Evolutionary conservation across 1,140 invertebrate genomes (phyloP).

Genomic region (Periplaneta americana): DNA sequence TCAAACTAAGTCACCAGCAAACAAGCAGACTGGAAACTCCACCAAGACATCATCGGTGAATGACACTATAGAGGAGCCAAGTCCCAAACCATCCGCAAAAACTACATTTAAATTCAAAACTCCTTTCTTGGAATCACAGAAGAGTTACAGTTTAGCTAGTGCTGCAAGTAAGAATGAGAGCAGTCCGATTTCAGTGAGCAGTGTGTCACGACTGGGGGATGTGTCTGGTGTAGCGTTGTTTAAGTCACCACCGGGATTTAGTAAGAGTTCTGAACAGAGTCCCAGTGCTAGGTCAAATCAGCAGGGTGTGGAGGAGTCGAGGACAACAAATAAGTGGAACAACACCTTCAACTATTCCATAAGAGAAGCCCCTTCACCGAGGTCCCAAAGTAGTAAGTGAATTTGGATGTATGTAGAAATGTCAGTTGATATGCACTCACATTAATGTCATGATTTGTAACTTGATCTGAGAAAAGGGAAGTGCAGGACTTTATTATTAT

Average conservation of each 20-base stretch:
- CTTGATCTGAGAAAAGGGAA: no score
- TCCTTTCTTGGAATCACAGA: background rate
- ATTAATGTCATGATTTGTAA: no score
- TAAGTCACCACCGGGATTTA: background rate
- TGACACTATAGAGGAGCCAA: background rate
- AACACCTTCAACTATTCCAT: background rate
- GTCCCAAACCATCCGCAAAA: background rate
- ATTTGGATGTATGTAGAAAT: no score
- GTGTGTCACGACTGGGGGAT: background rate
- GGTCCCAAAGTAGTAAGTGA: background rate
- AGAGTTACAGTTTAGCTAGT: background rate
- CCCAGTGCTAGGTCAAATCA: no score
- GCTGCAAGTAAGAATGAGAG: background rate
- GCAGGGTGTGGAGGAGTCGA: no score
- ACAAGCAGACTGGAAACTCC: background rate
- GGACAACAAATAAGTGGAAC: background rate
- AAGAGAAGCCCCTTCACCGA: background rate
- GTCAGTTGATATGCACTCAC: no score
- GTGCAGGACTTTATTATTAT: no score
- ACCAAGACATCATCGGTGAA: background rate
- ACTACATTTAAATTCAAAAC: background rate
- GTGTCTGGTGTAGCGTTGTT: background rate
- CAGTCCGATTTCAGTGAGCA: background rate
- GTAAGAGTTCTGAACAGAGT: no score
- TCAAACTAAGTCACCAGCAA: background rate